Conservation (phyloP, 1,140 invertebrate genomes). For the Scaptomyza hsui region DNA sequence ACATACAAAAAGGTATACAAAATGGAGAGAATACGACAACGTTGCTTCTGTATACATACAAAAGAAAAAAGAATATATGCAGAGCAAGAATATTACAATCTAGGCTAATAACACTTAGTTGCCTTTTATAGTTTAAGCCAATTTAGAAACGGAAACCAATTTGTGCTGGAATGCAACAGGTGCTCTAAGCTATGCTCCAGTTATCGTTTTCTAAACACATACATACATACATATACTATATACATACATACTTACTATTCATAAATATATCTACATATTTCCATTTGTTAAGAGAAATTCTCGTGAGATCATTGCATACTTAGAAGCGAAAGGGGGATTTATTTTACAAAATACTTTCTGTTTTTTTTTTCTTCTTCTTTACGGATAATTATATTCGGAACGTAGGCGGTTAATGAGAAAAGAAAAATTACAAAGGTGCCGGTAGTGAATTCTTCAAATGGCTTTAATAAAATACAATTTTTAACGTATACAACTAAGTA, state of each 20-base stretch:
- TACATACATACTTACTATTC: constrained; percentile 5
- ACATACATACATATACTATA: constrained; percentile 1
- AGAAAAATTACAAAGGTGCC: constrained; percentile 52
- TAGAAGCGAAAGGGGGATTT: background rate
- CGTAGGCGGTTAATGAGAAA: constrained; percentile 13
- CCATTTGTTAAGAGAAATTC: background rate
- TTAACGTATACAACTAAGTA: constrained; percentile 26
- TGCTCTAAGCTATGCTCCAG: constrained; percentile 19
- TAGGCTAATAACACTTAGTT: constrained; percentile 51
- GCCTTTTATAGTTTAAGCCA: constrained; percentile 49
- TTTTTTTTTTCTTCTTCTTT: constrained; percentile 15
- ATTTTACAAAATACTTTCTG: background rate
- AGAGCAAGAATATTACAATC: constrained; percentile 10
- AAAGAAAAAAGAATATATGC: background rate
- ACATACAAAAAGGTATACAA: constrained; percentile 9
- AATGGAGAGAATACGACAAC: constrained; percentile 31
- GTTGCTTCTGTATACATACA: constrained; percentile 17
- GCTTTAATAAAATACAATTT: constrained; percentile 79
- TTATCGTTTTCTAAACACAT: constrained; percentile 14
- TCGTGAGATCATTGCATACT: no score
- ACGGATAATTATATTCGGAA: background rate
- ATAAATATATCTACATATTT: background rate
- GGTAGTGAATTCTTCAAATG: constrained; percentile 80
- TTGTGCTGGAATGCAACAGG: background rate
- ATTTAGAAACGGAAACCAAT: background rate